These are phyloP conservation scores for Tethya wilhelma DNA, from an alignment of 37 sponge, comb jelly and placozoan species.

Conservation along the genomic window DNA sequence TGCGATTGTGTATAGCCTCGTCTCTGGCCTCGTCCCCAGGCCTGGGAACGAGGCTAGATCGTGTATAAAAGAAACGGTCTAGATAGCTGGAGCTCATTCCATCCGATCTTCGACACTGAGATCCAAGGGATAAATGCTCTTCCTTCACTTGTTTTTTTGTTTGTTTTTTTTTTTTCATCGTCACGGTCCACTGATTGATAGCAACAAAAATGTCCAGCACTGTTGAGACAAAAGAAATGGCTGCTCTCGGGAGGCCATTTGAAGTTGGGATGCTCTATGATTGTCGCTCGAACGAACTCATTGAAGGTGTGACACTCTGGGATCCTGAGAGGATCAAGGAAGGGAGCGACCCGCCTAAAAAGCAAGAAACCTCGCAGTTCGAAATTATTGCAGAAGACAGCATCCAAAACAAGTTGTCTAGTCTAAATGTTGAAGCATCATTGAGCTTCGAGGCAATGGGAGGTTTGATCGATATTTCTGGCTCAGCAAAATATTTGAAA, in stretches of 20 bases:
- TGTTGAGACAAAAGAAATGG: too few relatives aligned
- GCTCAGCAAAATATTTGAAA: slow-evolving; percentile 29
- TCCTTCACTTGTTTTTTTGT: too few relatives aligned
- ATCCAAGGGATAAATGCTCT: too few relatives aligned
- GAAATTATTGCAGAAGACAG: slow-evolving; percentile 39
- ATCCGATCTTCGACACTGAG: too few relatives aligned
- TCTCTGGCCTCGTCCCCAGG: too few relatives aligned
- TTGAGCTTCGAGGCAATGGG: slow-evolving; percentile 11
- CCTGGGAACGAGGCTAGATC: too few relatives aligned
- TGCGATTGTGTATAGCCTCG: too few relatives aligned
- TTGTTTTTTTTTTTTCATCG: too few relatives aligned
- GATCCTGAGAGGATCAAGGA: not conserved
- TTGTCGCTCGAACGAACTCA: slow-evolving; percentile 28
- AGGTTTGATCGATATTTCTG: slow-evolving; percentile 22
- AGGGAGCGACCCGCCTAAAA: not conserved
- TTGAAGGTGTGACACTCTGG: slow-evolving; percentile 33
- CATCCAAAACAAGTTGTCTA: not conserved
- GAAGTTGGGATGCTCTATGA: slow-evolving; percentile 52
- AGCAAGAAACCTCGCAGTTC: not conserved
- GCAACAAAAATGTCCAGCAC: too few relatives aligned
- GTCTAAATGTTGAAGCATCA: slow-evolving; percentile 22
- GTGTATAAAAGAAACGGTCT: too few relatives aligned
- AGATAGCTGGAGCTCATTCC: too few relatives aligned
- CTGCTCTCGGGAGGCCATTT: slow-evolving; percentile 35
- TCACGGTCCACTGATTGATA: too few relatives aligned